Percentiles rank a stretch among this genome's conserved stretches.
These are phyloP conservation scores for Gracilinanus agilis DNA, from an alignment of 2,113 vertebrate species.

Conservation along the genomic window DNA sequence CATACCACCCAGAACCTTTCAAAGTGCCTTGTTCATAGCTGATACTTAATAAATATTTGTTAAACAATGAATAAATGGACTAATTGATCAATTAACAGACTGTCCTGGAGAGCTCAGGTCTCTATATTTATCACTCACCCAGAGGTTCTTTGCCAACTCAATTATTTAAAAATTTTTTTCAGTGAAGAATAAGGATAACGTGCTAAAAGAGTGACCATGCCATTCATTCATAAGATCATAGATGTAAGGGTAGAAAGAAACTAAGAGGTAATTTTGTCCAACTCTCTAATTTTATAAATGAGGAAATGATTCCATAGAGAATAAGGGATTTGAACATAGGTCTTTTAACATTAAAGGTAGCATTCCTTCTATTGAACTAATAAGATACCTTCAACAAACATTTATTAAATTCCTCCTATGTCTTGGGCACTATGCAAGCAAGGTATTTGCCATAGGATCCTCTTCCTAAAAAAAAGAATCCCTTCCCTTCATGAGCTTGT, in stretches of 20 bases:
- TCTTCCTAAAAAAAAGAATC: not conserved
- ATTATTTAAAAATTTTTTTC: not conserved
- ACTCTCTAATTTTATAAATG: not conserved
- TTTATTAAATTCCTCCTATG: not conserved
- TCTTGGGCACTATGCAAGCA: not conserved
- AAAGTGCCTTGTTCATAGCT: not conserved
- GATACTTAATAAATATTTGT: not conserved
- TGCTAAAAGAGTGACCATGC: not conserved
- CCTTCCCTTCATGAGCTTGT: not conserved
- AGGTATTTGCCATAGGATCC: not conserved
- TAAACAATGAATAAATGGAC: not conserved
- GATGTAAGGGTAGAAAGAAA: not conserved
- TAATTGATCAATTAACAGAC: not conserved
- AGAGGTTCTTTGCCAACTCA: not conserved
- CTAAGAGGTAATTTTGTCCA: not conserved
- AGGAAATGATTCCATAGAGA: not conserved
- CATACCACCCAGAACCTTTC: not conserved
- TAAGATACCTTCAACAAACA: not conserved
- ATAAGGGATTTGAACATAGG: not conserved
- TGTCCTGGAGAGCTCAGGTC: not conserved
- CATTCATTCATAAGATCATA: constrained; percentile 1
- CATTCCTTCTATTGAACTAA: not conserved
- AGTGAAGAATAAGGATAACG: not conserved
- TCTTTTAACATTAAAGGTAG: not conserved
- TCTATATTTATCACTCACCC: not conserved